Base-by-base conservation (phyloP, 2,797 vertebrate species). In the Pseudopleuronectes americanus region DNA sequence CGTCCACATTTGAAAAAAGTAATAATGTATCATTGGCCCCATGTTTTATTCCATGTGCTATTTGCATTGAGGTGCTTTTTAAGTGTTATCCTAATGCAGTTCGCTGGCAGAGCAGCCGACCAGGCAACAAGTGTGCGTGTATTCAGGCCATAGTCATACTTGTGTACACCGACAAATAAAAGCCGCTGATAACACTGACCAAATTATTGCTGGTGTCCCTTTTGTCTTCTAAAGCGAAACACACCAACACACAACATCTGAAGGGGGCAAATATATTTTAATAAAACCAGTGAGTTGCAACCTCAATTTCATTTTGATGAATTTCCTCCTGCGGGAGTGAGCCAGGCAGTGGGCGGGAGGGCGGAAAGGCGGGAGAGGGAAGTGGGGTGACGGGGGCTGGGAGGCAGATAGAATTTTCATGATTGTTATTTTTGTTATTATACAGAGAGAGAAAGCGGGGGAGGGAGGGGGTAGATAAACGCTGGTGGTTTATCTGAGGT, bases 271-370 rank as follows among this genome's bases (percentile, higher is more conserved):
- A 90, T 90, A 95, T 95, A 95, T 97, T 97, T 97, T 96, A 98
- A 98, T 98, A 97, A 94, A 98, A 96, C 96, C 96, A 97, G 95
- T 96, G 97, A 97, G 95, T 96, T 98, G 95, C 95, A 95, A 98
- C 95, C 97, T 96, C 96, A 97, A 97, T 98, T 98, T 97, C 90
- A 96, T 96, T 97, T 97, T 97, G 97, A 97, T 97, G 96, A 98
- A 96, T 95, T 87, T 90, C 94, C 92, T 97, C 98, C 96, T 97
- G 87, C 73, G 96, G 96, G 97, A 97, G 92, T 83, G 88, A 90
- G 85, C 76, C 76, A 86, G 80, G 86, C 89, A 74, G 88, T 68
- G 83, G 79, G 88, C 59, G 85, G 86, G 84, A 83, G 87, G 83
- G 86, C 52, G 62, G 70, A 71, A 82, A 76, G 78, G 68, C 28